These are phyloP conservation scores for Neodontobutis hainanensis DNA, from an alignment of 2,113 vertebrate genomes.

Conservation along the genomic window DNA sequence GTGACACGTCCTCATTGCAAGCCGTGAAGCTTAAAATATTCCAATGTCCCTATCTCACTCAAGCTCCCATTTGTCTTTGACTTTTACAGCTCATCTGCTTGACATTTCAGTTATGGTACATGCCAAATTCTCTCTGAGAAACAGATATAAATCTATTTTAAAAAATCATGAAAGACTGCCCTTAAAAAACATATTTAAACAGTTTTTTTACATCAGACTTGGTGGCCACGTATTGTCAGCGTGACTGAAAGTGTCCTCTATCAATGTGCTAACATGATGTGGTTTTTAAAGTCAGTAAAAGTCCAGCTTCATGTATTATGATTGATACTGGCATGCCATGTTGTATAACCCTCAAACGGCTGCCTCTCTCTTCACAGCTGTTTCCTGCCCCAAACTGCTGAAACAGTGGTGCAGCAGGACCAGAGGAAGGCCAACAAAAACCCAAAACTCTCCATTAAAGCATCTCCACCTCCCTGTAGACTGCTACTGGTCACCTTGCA, in stretches of 20 bases:
- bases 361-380: conserved; percentile 76
- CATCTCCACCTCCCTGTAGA: conserved; percentile 36
- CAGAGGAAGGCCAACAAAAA: conserved; percentile 65
- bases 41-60: conserved; percentile 12
- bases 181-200: background rate
- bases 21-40: conserved; percentile 18
- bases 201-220: background rate
- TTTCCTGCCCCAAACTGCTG: conserved; percentile 81
- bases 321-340: conserved; percentile 67
- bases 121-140: conserved; percentile 32
- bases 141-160: conserved; percentile 19
- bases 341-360: conserved; percentile 71
- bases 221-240: conserved; percentile 22
- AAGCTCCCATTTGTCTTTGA: conserved; percentile 29
- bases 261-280: conserved; percentile 61
- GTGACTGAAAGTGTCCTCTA: conserved; percentile 36
- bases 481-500: conserved; percentile 80
- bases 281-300: conserved; percentile 58
- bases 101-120: conserved; percentile 4
- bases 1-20: conserved; percentile 48
- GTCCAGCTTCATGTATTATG: conserved; percentile 53
- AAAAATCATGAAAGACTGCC: background rate
- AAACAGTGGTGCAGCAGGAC: conserved; percentile 67
- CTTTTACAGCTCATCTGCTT: conserved; percentile 42
- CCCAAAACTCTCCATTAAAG: conserved; percentile 33